Conservation (phyloP, 2,888 invertebrate species). For the Oligia strigilis region DNA sequence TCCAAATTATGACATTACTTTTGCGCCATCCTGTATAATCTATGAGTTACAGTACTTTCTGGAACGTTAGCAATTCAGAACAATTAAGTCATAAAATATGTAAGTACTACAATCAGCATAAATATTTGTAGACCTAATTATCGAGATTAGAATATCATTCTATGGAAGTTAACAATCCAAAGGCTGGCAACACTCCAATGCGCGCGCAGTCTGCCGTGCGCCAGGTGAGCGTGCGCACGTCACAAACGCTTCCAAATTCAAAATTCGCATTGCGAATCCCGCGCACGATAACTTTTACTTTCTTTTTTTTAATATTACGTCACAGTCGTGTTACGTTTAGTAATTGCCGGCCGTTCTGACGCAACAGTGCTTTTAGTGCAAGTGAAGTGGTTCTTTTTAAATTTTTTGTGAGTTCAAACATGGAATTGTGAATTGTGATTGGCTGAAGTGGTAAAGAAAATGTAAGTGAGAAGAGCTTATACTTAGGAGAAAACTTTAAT, state of each 20-base stretch:
- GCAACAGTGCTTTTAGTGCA: slow-evolving; percentile 62
- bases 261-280: slow-evolving; percentile 68
- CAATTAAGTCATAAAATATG: not conserved
- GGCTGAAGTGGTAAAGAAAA: slow-evolving; percentile 32
- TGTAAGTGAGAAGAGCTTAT: slow-evolving; percentile 51
- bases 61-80: not conserved
- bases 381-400: slow-evolving; percentile 60
- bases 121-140: slow-evolving; percentile 31
- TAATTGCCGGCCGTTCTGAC: slow-evolving; percentile 67
- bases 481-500: not conserved
- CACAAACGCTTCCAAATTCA: slow-evolving; percentile 66
- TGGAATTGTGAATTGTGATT: slow-evolving; percentile 67
- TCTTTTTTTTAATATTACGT: slow-evolving; percentile 73
- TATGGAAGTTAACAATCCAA: slow-evolving; percentile 23
- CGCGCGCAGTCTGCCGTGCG: slow-evolving; percentile 79
- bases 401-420: slow-evolving; percentile 59
- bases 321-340: slow-evolving; percentile 67
- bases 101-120: not conserved
- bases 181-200: slow-evolving; percentile 67
- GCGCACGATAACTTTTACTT: slow-evolving; percentile 78
- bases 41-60: slow-evolving; percentile 25
- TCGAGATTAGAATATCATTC: slow-evolving; percentile 37
- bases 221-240: slow-evolving; percentile 82
- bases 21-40: not conserved
- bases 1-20: too few species aligned